These are phyloP conservation scores for Harpagoxenus sublaevis DNA, from an alignment of 2,888 invertebrate genomes.

Conservation along the genomic window DNA sequence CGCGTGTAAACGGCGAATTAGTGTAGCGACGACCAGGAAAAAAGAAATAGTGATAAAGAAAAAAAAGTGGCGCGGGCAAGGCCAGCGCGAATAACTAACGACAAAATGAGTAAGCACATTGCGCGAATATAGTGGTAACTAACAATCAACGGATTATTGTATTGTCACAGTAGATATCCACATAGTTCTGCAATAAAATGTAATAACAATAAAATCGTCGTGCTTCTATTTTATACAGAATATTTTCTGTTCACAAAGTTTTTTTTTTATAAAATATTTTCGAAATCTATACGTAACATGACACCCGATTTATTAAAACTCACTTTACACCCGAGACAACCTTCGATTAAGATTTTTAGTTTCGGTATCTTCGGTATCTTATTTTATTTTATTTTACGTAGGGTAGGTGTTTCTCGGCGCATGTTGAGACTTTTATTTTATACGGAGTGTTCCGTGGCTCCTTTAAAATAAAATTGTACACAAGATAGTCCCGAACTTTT, in stretches of 20 bases:
- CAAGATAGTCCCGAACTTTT: not conserved
- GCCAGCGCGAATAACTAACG: constrained; percentile 28
- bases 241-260: not conserved
- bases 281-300: not conserved
- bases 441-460: not conserved
- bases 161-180: not conserved
- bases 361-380: not conserved
- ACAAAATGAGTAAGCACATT: constrained; percentile 25
- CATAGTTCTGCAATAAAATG: too few relatives aligned
- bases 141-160: not conserved
- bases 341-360: not conserved
- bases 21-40: constrained; percentile 35
- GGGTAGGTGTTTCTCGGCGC: not conserved
- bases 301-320: not conserved
- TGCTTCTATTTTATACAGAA: not conserved
- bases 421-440: not conserved
- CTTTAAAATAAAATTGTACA: not conserved
- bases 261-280: not conserved
- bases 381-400: not conserved
- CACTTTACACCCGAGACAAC: not conserved
- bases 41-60: not conserved
- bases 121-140: not conserved
- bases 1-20: constrained; percentile 67
- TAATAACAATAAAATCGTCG: not conserved
- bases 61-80: not conserved